Conservation (phyloP, 2,888 invertebrate genomes). For the Lucinisca nassula region DNA sequence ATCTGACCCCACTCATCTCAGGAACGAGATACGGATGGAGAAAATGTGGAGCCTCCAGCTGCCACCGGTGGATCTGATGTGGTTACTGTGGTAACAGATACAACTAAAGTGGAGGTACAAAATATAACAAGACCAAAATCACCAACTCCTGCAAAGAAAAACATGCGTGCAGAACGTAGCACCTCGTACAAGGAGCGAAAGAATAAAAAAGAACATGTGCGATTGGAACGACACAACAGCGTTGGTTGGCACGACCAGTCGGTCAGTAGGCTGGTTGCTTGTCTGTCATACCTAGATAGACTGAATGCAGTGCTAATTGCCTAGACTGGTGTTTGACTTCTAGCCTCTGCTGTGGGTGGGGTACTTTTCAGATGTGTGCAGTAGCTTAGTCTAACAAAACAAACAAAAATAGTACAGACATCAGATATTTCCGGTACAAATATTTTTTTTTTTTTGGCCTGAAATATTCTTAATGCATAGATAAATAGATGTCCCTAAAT, state of each 20-base stretch:
- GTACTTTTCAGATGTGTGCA: background rate
- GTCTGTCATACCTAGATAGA: background rate
- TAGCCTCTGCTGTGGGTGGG: slow-evolving; percentile 5
- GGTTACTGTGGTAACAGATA: slow-evolving; percentile 16
- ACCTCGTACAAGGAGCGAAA: slow-evolving; percentile 85
- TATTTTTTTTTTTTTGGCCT: too few species aligned
- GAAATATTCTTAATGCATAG: too few species aligned
- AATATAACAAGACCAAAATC: slow-evolving; percentile 34
- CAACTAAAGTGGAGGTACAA: slow-evolving; percentile 21
- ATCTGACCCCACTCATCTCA: slow-evolving; percentile 19
- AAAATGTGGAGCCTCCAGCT: slow-evolving; percentile 18
- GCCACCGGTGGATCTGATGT: background rate
- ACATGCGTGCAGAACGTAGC: slow-evolving; percentile 75
- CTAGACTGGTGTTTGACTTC: background rate
- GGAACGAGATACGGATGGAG: slow-evolving; percentile 71
- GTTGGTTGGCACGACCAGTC: slow-evolving; percentile 83
- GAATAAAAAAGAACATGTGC: slow-evolving; percentile 88
- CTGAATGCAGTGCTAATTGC: slow-evolving; percentile 5
- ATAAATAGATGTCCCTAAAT: too few species aligned
- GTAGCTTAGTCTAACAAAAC: too few species aligned
- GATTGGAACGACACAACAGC: slow-evolving; percentile 84
- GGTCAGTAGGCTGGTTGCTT: slow-evolving; percentile 77
- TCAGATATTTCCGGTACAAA: too few species aligned
- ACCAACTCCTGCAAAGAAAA: slow-evolving; percentile 55
- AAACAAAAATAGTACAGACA: too few species aligned